These are phyloP conservation scores for Acanthochromis polyacanthus DNA, from an alignment of 2,113 vertebrate genomes.

Conservation along the genomic window DNA sequence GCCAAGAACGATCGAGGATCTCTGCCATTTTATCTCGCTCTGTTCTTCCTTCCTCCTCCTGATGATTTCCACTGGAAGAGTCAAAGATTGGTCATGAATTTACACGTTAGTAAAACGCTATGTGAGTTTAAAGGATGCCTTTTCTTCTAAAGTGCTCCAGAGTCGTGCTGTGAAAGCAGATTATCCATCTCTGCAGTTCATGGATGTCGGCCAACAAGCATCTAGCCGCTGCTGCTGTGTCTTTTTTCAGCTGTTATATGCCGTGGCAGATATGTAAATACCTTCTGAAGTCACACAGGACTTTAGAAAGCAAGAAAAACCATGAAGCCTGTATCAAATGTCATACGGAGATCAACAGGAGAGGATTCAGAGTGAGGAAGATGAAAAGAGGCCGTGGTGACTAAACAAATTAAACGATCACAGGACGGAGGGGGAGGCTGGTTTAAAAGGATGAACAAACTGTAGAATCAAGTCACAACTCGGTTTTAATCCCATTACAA, in stretches of 20 bases:
- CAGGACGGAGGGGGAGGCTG: constrained; percentile 2
- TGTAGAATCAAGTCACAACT: constrained; percentile 29
- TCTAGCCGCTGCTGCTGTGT: constrained; percentile 43
- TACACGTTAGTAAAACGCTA: constrained; percentile 27
- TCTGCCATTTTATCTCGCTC: constrained; percentile 24
- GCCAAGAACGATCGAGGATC: constrained; percentile 26
- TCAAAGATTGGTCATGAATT: constrained; percentile 26
- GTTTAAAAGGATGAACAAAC: constrained; percentile 43
- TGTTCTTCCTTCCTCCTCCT: constrained; percentile 11
- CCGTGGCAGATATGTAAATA: constrained; percentile 71
- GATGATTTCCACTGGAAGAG: constrained; percentile 37
- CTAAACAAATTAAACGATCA: constrained; percentile 34
- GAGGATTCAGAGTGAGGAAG: neutral
- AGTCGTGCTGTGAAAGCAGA: constrained; percentile 47
- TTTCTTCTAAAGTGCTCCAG: constrained; percentile 36
- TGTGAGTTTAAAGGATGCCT: constrained; percentile 18
- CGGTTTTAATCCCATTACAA: constrained; percentile 46
- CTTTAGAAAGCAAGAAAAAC: constrained; percentile 39
- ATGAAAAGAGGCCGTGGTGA: constrained; percentile 21
- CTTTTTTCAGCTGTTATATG: constrained; percentile 73
- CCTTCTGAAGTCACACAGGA: constrained; percentile 58
- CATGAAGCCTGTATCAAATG: constrained; percentile 58
- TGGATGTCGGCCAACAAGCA: constrained; percentile 58
- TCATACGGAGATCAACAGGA: constrained; percentile 57
- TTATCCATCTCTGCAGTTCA: constrained; percentile 39